Evolutionary conservation across 1,140 invertebrate genomes (phyloP).

Genomic region (Lepidurus couesii): DNA sequence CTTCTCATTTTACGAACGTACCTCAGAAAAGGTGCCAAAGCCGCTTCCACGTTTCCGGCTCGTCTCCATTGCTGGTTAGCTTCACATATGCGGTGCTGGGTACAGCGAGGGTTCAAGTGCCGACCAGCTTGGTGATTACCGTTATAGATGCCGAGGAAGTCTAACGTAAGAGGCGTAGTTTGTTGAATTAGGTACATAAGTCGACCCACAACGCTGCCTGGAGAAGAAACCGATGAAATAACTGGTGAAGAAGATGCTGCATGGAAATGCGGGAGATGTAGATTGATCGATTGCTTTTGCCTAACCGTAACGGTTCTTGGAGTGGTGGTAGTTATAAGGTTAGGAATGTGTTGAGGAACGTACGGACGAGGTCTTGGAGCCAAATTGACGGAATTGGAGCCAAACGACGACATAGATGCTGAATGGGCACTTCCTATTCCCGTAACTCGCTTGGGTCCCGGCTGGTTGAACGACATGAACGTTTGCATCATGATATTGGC

Average conservation of each 20-base stretch:
- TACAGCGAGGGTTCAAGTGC: conserved; percentile 20
- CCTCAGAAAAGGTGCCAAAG: conserved; percentile 31
- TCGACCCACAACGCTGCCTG: not conserved
- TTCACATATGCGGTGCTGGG: conserved; percentile 27
- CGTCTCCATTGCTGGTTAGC: conserved; percentile 27
- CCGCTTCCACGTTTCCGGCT: conserved; percentile 29
- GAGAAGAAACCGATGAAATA: not conserved
- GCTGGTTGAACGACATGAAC: not conserved
- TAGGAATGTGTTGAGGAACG: no score
- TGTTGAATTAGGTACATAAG: conserved; percentile 27
- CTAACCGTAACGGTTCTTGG: no score
- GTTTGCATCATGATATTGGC: not conserved
- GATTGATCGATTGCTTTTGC: no score
- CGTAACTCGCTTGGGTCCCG: not conserved
- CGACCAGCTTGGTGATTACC: not conserved
- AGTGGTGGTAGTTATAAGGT: no score
- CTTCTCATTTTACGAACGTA: not conserved
- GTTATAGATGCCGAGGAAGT: conserved; percentile 25
- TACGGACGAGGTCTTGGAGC: no score
- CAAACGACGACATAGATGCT: not conserved
- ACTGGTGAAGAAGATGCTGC: not conserved
- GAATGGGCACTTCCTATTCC: not conserved
- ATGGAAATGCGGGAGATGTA: no score
- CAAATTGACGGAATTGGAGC: no score
- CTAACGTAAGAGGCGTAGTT: conserved; percentile 30